Conservation (phyloP, 2,113 vertebrate species). For the Stigmatopora argus region DNA sequence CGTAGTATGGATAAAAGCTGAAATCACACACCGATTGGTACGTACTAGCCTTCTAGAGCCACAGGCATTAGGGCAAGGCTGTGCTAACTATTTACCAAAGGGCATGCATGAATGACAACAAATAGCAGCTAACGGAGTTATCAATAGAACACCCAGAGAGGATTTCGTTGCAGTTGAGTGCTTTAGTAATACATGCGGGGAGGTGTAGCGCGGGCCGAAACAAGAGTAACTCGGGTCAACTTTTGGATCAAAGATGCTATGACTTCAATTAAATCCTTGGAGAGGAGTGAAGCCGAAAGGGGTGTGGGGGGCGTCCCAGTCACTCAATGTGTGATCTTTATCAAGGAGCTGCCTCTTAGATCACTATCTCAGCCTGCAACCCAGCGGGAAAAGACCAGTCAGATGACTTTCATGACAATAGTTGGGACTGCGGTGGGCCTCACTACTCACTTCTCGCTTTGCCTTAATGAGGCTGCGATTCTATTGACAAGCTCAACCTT, state of each 20-base stretch:
- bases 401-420: conserved; percentile 68
- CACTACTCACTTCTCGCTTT: conserved; percentile 23
- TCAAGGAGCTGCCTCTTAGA: conserved; percentile 69
- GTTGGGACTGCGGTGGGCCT: conserved; percentile 58
- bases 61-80: too few species aligned
- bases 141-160: too few species aligned
- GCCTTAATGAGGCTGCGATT: conserved; percentile 60
- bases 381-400: conserved; percentile 61
- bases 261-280: conserved; percentile 78
- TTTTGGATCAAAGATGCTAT: conserved; percentile 72
- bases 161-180: conserved; percentile 48
- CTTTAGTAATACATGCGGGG: conserved; percentile 19
- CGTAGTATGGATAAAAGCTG: too few species aligned
- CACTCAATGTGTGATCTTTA: conserved; percentile 75
- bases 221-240: conserved; percentile 64
- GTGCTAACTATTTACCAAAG: too few species aligned
- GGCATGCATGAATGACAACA: too few species aligned
- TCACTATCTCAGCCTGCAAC: conserved; percentile 67
- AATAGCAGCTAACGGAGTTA: too few species aligned
- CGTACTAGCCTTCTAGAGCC: too few species aligned
- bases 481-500: conserved; percentile 67
- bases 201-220: background rate
- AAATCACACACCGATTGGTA: too few species aligned
- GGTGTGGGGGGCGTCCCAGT: background rate
- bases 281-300: conserved; percentile 44